Evolutionary conservation across 2,113 vertebrate species (phyloP).

Genomic region (Coptodon rendalli): DNA sequence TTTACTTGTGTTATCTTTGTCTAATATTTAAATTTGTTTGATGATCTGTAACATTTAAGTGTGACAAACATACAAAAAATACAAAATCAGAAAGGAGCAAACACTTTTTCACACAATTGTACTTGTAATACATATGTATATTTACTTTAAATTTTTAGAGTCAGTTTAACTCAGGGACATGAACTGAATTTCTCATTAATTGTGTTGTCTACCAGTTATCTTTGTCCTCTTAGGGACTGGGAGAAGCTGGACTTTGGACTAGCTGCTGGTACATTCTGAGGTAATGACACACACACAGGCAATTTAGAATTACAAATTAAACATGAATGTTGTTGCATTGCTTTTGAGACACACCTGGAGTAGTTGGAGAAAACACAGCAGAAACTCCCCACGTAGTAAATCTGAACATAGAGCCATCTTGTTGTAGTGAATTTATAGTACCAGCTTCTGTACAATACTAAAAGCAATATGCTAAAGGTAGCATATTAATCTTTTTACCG

Average conservation of each 20-base stretch:
- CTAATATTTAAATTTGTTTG: background rate
- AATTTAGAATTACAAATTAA: background rate
- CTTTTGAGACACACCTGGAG: too few relatives aligned
- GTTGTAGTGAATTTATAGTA: background rate
- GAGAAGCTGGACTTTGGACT: background rate
- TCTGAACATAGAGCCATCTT: background rate
- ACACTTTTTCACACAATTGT: background rate
- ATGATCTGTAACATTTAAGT: background rate
- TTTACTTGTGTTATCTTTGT: background rate
- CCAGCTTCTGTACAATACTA: background rate
- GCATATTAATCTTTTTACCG: background rate
- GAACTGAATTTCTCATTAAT: background rate
- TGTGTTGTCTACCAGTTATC: background rate
- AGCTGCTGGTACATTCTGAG: background rate
- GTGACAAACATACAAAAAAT: background rate
- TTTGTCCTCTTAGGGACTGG: background rate
- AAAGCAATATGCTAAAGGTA: background rate
- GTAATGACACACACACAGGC: background rate
- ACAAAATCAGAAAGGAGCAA: background rate
- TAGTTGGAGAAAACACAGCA: background rate
- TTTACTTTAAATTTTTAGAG: background rate
- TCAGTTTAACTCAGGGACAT: background rate
- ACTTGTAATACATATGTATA: background rate
- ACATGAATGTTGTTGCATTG: background rate
- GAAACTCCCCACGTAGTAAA: background rate